Percentiles rank a stretch among this genome's conserved stretches.
phyloP scores from a whole-genome alignment of 2,888 invertebrate species.

The Philereme vetulata region DNA sequence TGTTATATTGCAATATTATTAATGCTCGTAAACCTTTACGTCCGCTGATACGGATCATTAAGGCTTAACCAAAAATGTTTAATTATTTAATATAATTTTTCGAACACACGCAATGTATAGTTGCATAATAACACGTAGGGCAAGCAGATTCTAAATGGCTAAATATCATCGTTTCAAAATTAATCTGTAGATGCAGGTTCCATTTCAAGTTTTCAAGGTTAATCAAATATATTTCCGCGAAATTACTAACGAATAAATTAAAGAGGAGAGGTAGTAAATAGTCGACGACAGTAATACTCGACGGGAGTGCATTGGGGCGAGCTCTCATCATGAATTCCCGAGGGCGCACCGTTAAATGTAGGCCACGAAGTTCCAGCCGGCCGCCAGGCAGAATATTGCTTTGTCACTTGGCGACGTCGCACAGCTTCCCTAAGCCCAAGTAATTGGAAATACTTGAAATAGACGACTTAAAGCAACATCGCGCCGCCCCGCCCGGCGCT shows the following conservation, averaged over 20 bases:
- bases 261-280: slow-evolving; percentile 45
- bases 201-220: too few relatives aligned
- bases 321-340: slow-evolving; percentile 78
- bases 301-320: slow-evolving; percentile 67
- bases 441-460: slow-evolving; percentile 84
- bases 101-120: background rate
- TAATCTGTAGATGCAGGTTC: background rate
- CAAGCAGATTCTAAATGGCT: background rate
- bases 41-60: slow-evolving; percentile 22
- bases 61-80: slow-evolving; percentile 7
- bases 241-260: slow-evolving; percentile 17
- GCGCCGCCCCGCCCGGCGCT: slow-evolving; percentile 39
- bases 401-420: slow-evolving; percentile 81
- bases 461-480: slow-evolving; percentile 70
- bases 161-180: background rate
- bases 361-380: slow-evolving; percentile 76
- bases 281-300: slow-evolving; percentile 41
- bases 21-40: slow-evolving; percentile 24
- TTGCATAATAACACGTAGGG: background rate
- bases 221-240: background rate
- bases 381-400: slow-evolving; percentile 77
- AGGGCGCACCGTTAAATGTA: slow-evolving; percentile 78
- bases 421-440: slow-evolving; percentile 78
- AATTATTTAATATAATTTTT: slow-evolving; percentile 1
- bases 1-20: slow-evolving; percentile 29